Evolutionary conservation across 2,797 vertebrate species (phyloP), one percentile per base, ranked within the genome.

Genomic region (Craterocephalus amniculus): DNA sequence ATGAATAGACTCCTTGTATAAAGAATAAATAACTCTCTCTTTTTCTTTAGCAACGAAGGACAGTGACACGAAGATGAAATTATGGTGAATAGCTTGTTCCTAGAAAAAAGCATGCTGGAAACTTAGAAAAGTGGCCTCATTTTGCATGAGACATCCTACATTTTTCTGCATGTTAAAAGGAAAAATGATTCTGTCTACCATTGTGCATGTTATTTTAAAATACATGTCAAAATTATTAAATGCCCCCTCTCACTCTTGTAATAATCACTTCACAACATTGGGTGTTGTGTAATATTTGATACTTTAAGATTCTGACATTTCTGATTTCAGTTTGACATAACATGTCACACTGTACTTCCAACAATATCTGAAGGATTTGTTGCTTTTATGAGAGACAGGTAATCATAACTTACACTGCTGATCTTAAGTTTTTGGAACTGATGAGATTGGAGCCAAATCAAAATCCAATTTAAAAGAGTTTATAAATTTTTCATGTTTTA

Each of bases 1-100:
- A 48, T 60, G 32, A 48, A 55, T 67, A 48, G 67, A 61, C 55
- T 29, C 22, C 24, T 62, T 43, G 32, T 61, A 74, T 55, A 75
- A 68, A 78, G 57, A 85, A 70, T 75, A 83, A 87, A 89, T 74
- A 55, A 76, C 35, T 66, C 20, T 88, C 74, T 87, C 67, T 81
- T 85, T 67, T 65, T 68, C 85, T 85, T 74, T 76, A 87, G 87
- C 80, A 20, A 52, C 64, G 24, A 76, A 76, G 87, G 63, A 78
- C 82, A 88, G 13, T 81, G 81, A 57, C 73, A 88, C 72, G 83
- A 64, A 84, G 69, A 83, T 85, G 65, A 74, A 74, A 73, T 78
- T 59, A 90, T 82, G 85, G 90, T 92, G 89, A 92, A 85, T 84
- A 83, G 76, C 34, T 83, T 84, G 61, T 75, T 83, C 58, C 32